These are phyloP conservation scores for Synanthedon andrenaeformis DNA, from an alignment of 2,888 invertebrate species.

Conservation along the genomic window DNA sequence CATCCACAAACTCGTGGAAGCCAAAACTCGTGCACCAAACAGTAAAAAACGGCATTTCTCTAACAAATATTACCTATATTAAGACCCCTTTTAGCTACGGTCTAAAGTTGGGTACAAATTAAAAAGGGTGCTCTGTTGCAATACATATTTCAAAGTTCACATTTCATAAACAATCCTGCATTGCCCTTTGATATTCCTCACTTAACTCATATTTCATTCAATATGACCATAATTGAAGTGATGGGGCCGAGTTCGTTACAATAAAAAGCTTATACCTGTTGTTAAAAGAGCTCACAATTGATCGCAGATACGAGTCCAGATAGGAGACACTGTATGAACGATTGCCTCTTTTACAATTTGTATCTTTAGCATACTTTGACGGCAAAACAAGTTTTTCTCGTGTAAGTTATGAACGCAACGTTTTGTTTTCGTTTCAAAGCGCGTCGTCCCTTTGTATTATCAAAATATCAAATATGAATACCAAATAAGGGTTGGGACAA, in stretches of 20 bases:
- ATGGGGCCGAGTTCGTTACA: conserved; percentile 35
- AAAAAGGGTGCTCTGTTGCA: conserved; percentile 60
- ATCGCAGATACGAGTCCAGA: conserved; percentile 26
- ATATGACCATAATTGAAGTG: conserved; percentile 68
- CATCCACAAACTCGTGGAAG: conserved; percentile 22
- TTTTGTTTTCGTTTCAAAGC: conserved; percentile 57
- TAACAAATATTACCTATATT: conserved; percentile 22
- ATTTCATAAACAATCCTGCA: conserved; percentile 59
- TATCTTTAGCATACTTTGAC: conserved; percentile 63
- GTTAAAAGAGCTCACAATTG: conserved; percentile 42
- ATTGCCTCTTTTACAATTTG: conserved; percentile 70
- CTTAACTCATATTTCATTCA: conserved; percentile 69
- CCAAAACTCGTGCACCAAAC: conserved; percentile 34
- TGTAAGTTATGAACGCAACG: conserved; percentile 36
- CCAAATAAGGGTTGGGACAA: conserved; percentile 69
- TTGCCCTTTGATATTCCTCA: conserved; percentile 69
- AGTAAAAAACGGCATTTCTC: conserved; percentile 25
- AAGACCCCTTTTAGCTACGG: conserved; percentile 54
- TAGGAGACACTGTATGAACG: conserved; percentile 55
- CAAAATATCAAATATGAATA: conserved; percentile 70
- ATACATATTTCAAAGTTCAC: conserved; percentile 65
- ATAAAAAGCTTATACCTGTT: conserved; percentile 38
- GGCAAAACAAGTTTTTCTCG: conserved; percentile 63
- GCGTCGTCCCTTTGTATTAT: conserved; percentile 61
- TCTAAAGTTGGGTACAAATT: conserved; percentile 62